Percentiles rank a stretch among this genome's conserved stretches.
Conservation (phyloP, 2,888 invertebrate genomes). For the Drosophila multiciliata region DNA sequence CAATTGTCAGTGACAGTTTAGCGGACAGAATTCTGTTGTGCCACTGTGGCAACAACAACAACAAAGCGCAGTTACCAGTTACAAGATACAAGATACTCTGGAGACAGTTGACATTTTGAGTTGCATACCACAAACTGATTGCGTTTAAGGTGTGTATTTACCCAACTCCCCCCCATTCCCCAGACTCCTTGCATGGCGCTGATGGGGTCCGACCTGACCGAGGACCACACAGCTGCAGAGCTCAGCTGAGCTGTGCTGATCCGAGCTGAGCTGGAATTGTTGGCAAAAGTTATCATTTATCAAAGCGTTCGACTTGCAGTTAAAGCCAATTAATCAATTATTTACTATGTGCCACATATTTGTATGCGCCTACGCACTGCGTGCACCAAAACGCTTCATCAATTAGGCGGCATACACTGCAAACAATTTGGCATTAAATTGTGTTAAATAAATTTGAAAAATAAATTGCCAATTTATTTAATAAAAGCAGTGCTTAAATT, state of each 20-base stretch:
- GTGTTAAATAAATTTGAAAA: not conserved
- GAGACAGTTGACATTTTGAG: slow-evolving; percentile 58
- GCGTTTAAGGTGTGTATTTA: slow-evolving; percentile 50
- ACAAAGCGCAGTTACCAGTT: slow-evolving; percentile 8
- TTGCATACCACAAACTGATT: slow-evolving; percentile 43
- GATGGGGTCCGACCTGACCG: slow-evolving; percentile 19
- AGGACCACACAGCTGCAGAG: slow-evolving; percentile 28
- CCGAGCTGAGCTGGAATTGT: not conserved
- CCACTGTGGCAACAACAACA: not conserved
- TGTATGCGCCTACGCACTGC: slow-evolving; percentile 62
- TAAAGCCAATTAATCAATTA: slow-evolving; percentile 45
- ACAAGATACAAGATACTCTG: slow-evolving; percentile 31
- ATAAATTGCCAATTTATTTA: not conserved
- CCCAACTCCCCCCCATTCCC: slow-evolving; percentile 12
- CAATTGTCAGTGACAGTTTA: slow-evolving; percentile 69
- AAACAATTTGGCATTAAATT: not conserved
- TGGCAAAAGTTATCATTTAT: slow-evolving; percentile 52
- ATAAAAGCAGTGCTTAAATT: not conserved
- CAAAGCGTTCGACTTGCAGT: slow-evolving; percentile 30
- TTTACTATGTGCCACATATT: slow-evolving; percentile 63
- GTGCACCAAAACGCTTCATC: slow-evolving; percentile 48
- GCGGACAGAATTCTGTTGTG: slow-evolving; percentile 53
- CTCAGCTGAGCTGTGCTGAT: not conserved
- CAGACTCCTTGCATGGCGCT: not conserved
- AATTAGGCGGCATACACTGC: slow-evolving; percentile 53